Conservation (phyloP, 2,797 vertebrate genomes). For the Gambusia yucatana region DNA sequence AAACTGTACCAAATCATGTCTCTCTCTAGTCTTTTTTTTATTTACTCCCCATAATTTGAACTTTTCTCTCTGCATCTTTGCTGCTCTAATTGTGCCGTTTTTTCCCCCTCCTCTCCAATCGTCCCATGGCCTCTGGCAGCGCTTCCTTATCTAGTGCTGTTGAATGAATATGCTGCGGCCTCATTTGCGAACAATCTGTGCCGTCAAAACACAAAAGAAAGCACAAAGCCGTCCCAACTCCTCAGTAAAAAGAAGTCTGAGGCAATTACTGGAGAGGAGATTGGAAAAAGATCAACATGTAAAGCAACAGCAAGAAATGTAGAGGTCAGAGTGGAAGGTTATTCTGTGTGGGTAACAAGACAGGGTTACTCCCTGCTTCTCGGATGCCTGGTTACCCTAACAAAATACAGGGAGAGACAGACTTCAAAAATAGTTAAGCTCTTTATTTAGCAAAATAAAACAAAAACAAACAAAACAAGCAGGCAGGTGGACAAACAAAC, state of each 20-base stretch:
- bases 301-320: slow-evolving; percentile 27
- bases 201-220: slow-evolving; percentile 67
- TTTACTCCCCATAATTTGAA: slow-evolving; percentile 10
- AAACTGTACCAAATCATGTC: background rate
- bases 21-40: background rate
- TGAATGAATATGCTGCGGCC: slow-evolving; percentile 65
- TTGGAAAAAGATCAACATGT: slow-evolving; percentile 61
- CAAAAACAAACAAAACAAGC: too few relatives aligned
- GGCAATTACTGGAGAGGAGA: slow-evolving; percentile 71
- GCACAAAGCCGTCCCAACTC: slow-evolving; percentile 59
- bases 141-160: slow-evolving; percentile 65
- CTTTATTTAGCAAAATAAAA: too few relatives aligned
- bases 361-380: background rate
- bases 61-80: slow-evolving; percentile 7
- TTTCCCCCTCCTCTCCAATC: slow-evolving; percentile 13
- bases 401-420: too few relatives aligned
- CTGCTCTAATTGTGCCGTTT: slow-evolving; percentile 6
- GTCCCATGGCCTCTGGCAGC: slow-evolving; percentile 47
- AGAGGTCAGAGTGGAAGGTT: background rate
- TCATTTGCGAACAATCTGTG: slow-evolving; percentile 77
- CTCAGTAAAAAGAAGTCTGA: slow-evolving; percentile 59
- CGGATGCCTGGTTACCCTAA: too few relatives aligned
- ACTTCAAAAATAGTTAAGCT: too few relatives aligned
- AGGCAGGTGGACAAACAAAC: too few relatives aligned
- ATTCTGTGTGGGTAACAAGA: background rate